phyloP scores from a whole-genome alignment of 1,140 invertebrate species.

The Mercenaria mercenaria region DNA sequence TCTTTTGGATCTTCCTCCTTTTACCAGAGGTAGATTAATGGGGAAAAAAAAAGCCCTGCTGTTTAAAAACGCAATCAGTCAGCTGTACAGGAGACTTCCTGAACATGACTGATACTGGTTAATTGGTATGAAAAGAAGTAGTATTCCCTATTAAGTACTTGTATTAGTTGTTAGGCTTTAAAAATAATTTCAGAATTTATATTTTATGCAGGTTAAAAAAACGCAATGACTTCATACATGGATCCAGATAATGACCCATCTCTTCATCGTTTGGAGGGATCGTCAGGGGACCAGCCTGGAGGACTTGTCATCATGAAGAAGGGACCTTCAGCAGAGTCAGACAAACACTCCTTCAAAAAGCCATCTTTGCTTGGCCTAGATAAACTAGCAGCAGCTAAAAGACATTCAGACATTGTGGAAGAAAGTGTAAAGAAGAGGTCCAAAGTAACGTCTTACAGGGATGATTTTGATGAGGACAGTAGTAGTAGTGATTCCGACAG shows the following conservation, averaged over 20 bases:
- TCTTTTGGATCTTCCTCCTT: too few species aligned
- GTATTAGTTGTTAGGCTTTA: too few species aligned
- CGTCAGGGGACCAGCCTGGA: slow-evolving; percentile 90
- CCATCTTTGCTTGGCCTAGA: slow-evolving; percentile 95
- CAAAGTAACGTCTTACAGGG: slow-evolving; percentile 85
- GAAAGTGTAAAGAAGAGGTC: slow-evolving; percentile 86
- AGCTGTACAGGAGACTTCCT: too few species aligned
- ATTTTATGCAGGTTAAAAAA: background rate
- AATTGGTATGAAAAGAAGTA: too few species aligned
- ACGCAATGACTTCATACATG: slow-evolving; percentile 40
- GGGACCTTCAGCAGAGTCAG: slow-evolving; percentile 83
- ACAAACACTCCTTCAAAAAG: slow-evolving; percentile 89
- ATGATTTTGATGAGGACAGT: slow-evolving; percentile 88
- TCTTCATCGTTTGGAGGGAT: slow-evolving; percentile 94
- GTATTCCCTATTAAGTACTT: too few species aligned
- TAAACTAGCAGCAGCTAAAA: slow-evolving; percentile 90
- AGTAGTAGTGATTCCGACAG: slow-evolving; percentile 22
- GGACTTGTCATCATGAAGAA: slow-evolving; percentile 94
- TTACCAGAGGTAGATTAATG: too few species aligned
- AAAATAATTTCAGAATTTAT: too few species aligned
- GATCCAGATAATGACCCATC: slow-evolving; percentile 77
- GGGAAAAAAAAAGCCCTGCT: too few species aligned
- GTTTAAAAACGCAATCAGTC: too few species aligned
- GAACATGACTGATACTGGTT: too few species aligned
- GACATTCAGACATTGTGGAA: slow-evolving; percentile 87